Conservation (phyloP, 2,888 invertebrate genomes). For the Andrena flavipes region DNA sequence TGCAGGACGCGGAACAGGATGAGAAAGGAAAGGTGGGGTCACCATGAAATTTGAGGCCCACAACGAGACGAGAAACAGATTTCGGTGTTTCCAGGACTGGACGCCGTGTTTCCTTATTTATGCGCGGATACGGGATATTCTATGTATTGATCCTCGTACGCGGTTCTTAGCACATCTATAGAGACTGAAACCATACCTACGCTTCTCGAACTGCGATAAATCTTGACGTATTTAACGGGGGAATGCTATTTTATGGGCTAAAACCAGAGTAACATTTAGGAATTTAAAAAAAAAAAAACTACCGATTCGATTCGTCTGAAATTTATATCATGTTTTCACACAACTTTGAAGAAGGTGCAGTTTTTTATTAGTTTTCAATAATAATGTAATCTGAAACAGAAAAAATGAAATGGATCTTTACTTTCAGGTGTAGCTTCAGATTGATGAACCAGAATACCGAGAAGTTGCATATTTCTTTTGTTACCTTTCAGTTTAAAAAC, state of each 20-base stretch:
- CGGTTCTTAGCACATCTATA: neutral
- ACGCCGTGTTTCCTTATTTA: constrained; percentile 53
- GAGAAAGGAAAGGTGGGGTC: constrained; percentile 55
- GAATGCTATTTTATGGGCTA: too few species aligned
- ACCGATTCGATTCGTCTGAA: too few species aligned
- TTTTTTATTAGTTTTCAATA: neutral
- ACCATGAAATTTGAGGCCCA: constrained; percentile 73
- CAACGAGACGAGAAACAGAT: constrained; percentile 77
- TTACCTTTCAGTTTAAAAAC: too few species aligned
- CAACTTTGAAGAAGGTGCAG: too few species aligned
- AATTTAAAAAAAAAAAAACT: too few species aligned
- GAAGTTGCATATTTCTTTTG: too few species aligned
- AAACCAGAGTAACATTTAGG: too few species aligned
- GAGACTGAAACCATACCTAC: neutral
- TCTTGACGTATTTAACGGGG: neutral
- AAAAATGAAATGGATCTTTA: too few species aligned
- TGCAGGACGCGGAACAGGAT: constrained; percentile 54
- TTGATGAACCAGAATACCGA: too few species aligned
- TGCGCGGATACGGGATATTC: constrained; percentile 36
- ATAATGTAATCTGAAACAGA: too few species aligned
- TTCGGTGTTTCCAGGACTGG: constrained; percentile 54
- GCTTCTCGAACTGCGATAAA: neutral
- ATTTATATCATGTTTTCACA: too few species aligned
- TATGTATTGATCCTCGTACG: neutral
- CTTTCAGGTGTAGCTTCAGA: too few species aligned